Evolutionary conservation across 2,888 invertebrate species (phyloP).

Genomic region (Drosophila tripunctata): DNA sequence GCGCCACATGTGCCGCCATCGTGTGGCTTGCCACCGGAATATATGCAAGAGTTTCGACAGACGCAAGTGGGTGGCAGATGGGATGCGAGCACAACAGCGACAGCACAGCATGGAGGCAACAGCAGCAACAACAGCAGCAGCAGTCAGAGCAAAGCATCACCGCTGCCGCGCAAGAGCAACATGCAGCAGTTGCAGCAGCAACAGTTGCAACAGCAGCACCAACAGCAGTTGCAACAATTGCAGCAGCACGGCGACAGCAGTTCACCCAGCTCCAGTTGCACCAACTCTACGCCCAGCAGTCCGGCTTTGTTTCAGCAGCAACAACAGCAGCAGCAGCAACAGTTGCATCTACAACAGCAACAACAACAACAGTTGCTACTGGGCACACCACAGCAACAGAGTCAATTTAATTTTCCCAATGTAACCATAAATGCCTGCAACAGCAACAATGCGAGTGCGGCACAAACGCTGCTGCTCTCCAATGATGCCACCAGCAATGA

Average conservation of each 20-base stretch:
- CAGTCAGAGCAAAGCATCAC: constrained; percentile 83
- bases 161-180: constrained; percentile 74
- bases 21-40: constrained; percentile 94
- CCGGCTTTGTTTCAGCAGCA: constrained; percentile 88
- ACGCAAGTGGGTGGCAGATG: constrained; percentile 85
- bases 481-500: constrained; percentile 59
- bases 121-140: too few species aligned
- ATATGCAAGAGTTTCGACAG: constrained; percentile 92
- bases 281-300: constrained; percentile 97
- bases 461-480: constrained; percentile 77
- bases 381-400: too few species aligned
- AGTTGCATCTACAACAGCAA: constrained; percentile 53
- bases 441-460: constrained; percentile 36
- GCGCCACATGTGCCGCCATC: constrained; percentile 96
- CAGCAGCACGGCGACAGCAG: constrained; percentile 91
- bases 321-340: constrained; percentile 34
- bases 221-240: constrained; percentile 98
- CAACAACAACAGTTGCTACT: constrained; percentile 44
- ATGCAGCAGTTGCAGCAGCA: constrained; percentile 69
- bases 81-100: constrained; percentile 42
- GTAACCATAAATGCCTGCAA: constrained; percentile 79
- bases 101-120: constrained; percentile 49
- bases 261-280: constrained; percentile 97
- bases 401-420: constrained; percentile 84
- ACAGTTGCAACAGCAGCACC: constrained; percentile 87